Evolutionary conservation across 2,888 invertebrate genomes (phyloP), one percentile per base, ranked within the genome.

Genomic region (Belgica antarctica): DNA sequence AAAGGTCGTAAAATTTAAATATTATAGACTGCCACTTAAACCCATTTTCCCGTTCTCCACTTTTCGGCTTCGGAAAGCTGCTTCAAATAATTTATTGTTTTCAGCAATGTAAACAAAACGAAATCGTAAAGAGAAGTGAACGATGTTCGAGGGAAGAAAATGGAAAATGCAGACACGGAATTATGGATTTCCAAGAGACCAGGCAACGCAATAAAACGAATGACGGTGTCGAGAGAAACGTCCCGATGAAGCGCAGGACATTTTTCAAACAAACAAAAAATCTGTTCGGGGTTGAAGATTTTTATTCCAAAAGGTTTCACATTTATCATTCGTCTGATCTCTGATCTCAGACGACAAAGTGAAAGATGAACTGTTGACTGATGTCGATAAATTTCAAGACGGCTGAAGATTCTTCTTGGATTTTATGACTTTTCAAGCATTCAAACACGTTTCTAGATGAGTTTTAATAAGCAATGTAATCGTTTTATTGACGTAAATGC

Each of bases 171-270:
- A 27, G 25, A 59, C 27, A n/a, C 5, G 19, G 22, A 22, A 22
- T 17, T n/a, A 15, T 46, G 46, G 4, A 3, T 46, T 27, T 59
- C 3, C 5, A 19, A 12, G 24, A 24, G 59, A 59, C 52, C 52
- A 52, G 17, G 4, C 22, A 4, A n/a, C 8, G 65, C 47, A 19
- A 52, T 68, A 68, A 68, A 68, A 47, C 57, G 52, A 57, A 52
- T 68, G 22, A 27, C 15, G 28, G 68, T 57, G 68, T 22, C 12
- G 68, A 68, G 15, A 68, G 68, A 68, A 57, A 68, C 27, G 68
- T 68, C 68, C 68, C 68, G 52, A 59, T 57, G 34, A 24, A 19
- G 24, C 46, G 19, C 10, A 24, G 19, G 59, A 27, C 28, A 34
- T 31, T 34, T 17, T 3, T 65, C 15, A 27, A 65, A 47, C 41